These are phyloP conservation scores for Silurus meridionalis DNA, from an alignment of 2,113 vertebrate species.

Conservation along the genomic window DNA sequence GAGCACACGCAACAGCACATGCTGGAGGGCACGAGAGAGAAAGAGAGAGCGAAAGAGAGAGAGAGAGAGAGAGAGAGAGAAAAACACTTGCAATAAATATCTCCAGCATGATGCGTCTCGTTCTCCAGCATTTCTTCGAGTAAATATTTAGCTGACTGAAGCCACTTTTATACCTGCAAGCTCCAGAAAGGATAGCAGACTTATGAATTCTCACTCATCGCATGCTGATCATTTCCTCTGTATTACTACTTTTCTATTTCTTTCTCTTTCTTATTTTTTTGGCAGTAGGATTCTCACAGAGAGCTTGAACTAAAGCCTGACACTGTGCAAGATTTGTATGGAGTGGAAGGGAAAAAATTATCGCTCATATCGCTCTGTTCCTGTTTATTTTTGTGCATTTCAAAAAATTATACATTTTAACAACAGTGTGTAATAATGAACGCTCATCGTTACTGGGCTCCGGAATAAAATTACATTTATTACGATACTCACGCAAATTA, in stretches of 20 bases:
- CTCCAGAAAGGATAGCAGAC: constrained; percentile 14
- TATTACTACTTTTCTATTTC: background rate
- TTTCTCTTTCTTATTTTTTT: background rate
- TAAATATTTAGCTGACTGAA: constrained; percentile 50
- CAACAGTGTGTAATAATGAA: background rate
- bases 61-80: background rate
- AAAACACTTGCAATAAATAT: constrained; percentile 35
- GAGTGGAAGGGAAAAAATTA: background rate
- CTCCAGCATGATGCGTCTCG: background rate
- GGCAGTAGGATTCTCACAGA: background rate
- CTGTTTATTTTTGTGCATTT: background rate
- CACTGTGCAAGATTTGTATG: background rate
- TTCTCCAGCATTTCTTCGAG: constrained; percentile 15
- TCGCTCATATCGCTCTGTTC: background rate
- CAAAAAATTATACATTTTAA: background rate
- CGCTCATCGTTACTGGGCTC: no score
- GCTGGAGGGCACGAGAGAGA: constrained; percentile 49
- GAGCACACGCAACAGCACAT: constrained; percentile 39
- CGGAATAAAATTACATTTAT: background rate
- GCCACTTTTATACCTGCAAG: constrained; percentile 38
- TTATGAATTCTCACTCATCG: constrained; percentile 12
- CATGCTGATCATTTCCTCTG: background rate
- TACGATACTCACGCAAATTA: background rate
- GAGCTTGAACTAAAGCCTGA: background rate
- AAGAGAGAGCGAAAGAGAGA: background rate